These are phyloP conservation scores for Eilema depressum DNA, from an alignment of 2,888 invertebrate genomes.

Conservation along the genomic window DNA sequence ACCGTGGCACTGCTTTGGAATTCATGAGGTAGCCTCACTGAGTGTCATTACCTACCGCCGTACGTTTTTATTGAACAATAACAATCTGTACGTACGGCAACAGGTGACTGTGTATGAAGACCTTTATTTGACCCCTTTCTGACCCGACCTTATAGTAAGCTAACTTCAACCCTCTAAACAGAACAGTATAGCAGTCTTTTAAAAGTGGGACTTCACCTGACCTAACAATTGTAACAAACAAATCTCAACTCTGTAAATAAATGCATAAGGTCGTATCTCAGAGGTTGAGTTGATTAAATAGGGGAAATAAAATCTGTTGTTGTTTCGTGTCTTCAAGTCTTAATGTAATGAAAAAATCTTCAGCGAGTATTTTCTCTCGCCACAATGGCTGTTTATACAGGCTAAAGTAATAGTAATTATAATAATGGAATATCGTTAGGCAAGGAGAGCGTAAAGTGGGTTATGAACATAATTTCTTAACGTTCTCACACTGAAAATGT, in stretches of 20 bases:
- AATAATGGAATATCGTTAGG: constrained; percentile 22
- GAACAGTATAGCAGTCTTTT: constrained; percentile 43
- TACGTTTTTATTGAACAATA: constrained; percentile 77
- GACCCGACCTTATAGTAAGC: constrained; percentile 44
- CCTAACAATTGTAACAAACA: neutral
- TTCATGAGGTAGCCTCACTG: constrained; percentile 61
- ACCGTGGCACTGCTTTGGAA: constrained; percentile 56
- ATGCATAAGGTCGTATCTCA: neutral
- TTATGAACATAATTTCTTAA: constrained; percentile 16
- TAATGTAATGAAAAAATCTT: constrained; percentile 54
- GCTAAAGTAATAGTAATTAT: constrained; percentile 22
- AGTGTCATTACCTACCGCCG: constrained; percentile 67
- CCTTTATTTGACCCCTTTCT: constrained; percentile 51
- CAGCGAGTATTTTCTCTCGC: constrained; percentile 29
- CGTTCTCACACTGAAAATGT: constrained; percentile 9
- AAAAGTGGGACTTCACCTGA: constrained; percentile 15
- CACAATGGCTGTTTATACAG: constrained; percentile 16
- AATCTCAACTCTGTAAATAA: neutral
- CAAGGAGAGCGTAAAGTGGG: constrained; percentile 18
- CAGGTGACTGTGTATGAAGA: constrained; percentile 72
- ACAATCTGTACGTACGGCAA: constrained; percentile 68
- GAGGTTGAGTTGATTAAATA: constrained; percentile 55
- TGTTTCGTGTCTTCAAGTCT: constrained; percentile 49
- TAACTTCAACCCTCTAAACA: constrained; percentile 43
- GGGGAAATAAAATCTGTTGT: constrained; percentile 72